Evolutionary conservation across 1,140 invertebrate species (phyloP).

Genomic region (Drosophila ohnishii): DNA sequence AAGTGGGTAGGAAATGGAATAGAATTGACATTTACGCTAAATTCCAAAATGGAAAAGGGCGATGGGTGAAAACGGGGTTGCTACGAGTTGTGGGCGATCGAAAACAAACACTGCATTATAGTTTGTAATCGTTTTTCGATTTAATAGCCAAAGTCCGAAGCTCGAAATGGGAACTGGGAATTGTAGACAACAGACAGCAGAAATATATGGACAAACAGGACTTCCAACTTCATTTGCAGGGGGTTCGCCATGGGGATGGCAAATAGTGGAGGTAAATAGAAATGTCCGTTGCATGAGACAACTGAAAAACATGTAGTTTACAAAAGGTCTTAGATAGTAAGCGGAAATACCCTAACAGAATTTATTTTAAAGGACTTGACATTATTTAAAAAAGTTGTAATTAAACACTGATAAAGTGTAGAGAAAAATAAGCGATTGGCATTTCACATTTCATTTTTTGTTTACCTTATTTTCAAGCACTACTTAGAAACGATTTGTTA

Average conservation of each 20-base stretch:
- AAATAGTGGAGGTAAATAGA: conserved; percentile 67
- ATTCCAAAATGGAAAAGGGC: conserved; percentile 29
- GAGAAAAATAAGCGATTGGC: too few relatives aligned
- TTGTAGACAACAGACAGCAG: conserved; percentile 30
- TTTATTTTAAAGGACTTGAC: not conserved
- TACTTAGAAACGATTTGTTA: too few relatives aligned
- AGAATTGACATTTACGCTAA: conserved; percentile 73
- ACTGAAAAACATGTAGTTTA: conserved; percentile 34
- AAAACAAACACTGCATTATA: conserved; percentile 74
- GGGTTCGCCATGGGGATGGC: conserved; percentile 4
- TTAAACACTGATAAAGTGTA: not conserved
- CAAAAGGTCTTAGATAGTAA: not conserved
- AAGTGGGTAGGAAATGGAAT: conserved; percentile 7
- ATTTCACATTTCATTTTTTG: too few relatives aligned
- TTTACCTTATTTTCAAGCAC: too few relatives aligned
- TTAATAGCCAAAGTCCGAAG: conserved; percentile 59
- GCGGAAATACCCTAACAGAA: conserved; percentile 3
- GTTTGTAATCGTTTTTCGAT: conserved; percentile 82
- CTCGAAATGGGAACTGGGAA: conserved; percentile 31
- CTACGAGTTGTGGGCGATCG: conserved; percentile 12
- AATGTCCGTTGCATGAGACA: conserved; percentile 64
- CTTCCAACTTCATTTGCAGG: conserved; percentile 47
- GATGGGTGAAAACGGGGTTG: conserved; percentile 2
- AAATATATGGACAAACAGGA: conserved; percentile 32
- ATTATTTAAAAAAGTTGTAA: not conserved